A percentile compares a stretch with the other conserved stretches of the same genome.
Conservation (phyloP, 2,888 invertebrate species). For the Antheraea assamensis region DNA sequence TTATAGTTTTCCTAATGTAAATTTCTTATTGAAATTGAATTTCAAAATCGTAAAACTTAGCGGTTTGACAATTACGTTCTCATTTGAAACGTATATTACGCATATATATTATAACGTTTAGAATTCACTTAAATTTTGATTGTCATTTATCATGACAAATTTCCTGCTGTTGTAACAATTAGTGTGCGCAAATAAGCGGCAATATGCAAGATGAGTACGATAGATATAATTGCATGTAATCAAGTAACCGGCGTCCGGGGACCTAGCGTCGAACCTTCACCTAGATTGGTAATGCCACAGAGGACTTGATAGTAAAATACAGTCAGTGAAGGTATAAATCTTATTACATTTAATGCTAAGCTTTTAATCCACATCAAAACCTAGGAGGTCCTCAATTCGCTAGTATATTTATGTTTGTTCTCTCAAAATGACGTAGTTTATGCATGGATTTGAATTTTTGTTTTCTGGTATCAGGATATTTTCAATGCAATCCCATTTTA, state of each 20-base stretch:
- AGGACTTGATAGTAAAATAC: not conserved
- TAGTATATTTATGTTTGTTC: too few relatives aligned
- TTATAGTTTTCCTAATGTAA: too few relatives aligned
- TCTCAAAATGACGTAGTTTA: too few relatives aligned
- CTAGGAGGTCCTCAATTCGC: too few relatives aligned
- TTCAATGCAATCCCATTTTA: too few relatives aligned
- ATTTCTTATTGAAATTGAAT: too few relatives aligned
- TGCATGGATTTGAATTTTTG: too few relatives aligned
- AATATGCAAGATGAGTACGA: conserved; percentile 56
- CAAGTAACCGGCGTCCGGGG: conserved; percentile 40
- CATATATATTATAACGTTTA: not conserved
- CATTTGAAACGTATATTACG: not conserved
- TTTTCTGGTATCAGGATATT: too few relatives aligned
- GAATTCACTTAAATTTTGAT: not conserved
- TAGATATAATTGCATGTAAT: conserved; percentile 60
- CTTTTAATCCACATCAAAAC: too few relatives aligned
- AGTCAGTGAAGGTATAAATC: not conserved
- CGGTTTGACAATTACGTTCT: not conserved
- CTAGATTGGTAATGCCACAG: conserved; percentile 40
- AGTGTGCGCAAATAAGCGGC: conserved; percentile 38
- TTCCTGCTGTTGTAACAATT: conserved; percentile 18
- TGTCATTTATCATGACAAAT: not conserved
- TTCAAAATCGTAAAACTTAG: too few relatives aligned
- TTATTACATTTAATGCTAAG: not conserved
- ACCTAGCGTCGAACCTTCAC: conserved; percentile 50